phyloP scores from a whole-genome alignment of 2,797 vertebrate species.

The Sebastes nivosus region DNA sequence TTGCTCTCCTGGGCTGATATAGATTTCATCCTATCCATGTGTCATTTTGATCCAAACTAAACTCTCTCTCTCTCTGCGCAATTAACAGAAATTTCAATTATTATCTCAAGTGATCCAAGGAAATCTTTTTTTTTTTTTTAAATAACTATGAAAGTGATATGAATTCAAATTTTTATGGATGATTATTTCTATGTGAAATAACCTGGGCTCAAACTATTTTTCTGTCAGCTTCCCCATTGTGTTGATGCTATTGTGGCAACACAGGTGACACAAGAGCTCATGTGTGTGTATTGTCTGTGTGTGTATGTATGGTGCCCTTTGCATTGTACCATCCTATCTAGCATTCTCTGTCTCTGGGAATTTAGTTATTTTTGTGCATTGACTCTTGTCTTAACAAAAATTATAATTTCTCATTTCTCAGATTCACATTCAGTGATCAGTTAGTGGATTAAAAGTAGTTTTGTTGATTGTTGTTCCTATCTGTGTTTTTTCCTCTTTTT shows the following conservation, averaged over 20 bases:
- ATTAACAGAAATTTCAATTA: not conserved
- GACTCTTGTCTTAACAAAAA: not conserved
- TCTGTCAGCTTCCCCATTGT: conserved; percentile 83
- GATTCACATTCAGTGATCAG: not conserved
- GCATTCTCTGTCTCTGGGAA: conserved; percentile 71
- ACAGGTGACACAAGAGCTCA: conserved; percentile 62
- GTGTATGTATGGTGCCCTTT: conserved; percentile 42
- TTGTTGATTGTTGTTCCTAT: conserved; percentile 6
- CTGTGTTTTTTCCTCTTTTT: conserved; percentile 20
- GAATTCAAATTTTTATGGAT: not conserved
- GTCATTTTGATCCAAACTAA: conserved; percentile 22
- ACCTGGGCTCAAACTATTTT: conserved; percentile 63
- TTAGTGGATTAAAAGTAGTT: not conserved
- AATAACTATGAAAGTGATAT: not conserved
- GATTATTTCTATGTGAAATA: conserved; percentile 40
- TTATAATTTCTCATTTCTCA: not conserved
- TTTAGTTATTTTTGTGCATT: conserved; percentile 29
- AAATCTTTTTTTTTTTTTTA: not conserved
- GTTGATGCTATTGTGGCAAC: conserved; percentile 73
- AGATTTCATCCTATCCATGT: conserved; percentile 55
- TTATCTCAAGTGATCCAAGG: not conserved
- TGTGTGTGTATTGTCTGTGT: conserved; percentile 64
- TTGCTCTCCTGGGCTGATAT: conserved; percentile 61
- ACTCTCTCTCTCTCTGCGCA: not conserved
- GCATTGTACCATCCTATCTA: conserved; percentile 69